Percentiles rank a stretch among this genome's conserved stretches.
Conservation (phyloP, 2,797 vertebrate species). For the Sylvia borin region DNA sequence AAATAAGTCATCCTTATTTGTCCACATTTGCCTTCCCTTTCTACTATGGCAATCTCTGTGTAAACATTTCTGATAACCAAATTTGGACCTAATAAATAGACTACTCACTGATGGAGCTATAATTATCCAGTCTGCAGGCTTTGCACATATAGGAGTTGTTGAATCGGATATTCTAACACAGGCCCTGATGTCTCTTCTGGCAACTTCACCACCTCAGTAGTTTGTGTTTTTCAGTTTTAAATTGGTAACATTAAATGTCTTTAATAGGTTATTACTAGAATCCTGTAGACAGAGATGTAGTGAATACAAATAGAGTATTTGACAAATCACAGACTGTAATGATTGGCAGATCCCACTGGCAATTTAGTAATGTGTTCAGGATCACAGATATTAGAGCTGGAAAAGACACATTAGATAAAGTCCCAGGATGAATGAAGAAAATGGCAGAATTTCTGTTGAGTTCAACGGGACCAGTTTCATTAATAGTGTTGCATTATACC, state of each 20-base stretch:
- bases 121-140: slow-evolving; percentile 64
- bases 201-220: slow-evolving; percentile 56
- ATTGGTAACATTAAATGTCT: slow-evolving; percentile 61
- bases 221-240: slow-evolving; percentile 66
- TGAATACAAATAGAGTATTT: slow-evolving; percentile 62
- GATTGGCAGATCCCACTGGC: slow-evolving; percentile 46
- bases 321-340: slow-evolving; percentile 41
- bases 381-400: slow-evolving; percentile 19
- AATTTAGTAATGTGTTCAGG: slow-evolving; percentile 11
- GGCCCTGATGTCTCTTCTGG: slow-evolving; percentile 56
- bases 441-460: neutral
- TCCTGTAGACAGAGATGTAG: slow-evolving; percentile 38
- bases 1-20: slow-evolving; percentile 22
- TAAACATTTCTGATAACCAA: slow-evolving; percentile 28
- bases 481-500: neutral
- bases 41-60: neutral
- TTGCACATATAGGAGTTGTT: slow-evolving; percentile 51
- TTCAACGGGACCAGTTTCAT: neutral
- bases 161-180: slow-evolving; percentile 53
- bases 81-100: slow-evolving; percentile 57
- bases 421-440: neutral
- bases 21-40: neutral
- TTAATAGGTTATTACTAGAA: slow-evolving; percentile 70
- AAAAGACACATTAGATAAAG: neutral
- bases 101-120: slow-evolving; percentile 44